These are phyloP conservation scores for Abrostola triplasia DNA, from an alignment of 2,888 invertebrate species.

Conservation along the genomic window DNA sequence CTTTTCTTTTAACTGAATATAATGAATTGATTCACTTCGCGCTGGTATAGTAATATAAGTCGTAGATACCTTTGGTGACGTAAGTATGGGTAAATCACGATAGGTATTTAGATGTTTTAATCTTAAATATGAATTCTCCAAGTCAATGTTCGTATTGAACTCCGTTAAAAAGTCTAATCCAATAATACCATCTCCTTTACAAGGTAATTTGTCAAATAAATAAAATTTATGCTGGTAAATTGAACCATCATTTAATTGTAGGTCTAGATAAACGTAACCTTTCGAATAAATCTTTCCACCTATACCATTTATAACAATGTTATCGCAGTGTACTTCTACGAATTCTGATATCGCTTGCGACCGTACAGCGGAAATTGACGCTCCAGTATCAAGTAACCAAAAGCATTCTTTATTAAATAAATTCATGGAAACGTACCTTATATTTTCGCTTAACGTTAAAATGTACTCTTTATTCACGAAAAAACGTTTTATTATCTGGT, in stretches of 20 bases:
- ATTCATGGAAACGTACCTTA: too few species aligned
- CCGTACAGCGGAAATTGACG: slow-evolving; percentile 5
- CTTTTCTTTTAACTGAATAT: not conserved
- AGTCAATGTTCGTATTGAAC: not conserved
- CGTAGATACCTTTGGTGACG: not conserved
- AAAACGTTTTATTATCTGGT: too few species aligned
- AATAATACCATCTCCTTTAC: slow-evolving; percentile 1
- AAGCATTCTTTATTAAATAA: slow-evolving; percentile 4
- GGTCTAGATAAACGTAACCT: slow-evolving; percentile 4
- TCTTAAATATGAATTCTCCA: too few species aligned
- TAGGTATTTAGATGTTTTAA: not conserved
- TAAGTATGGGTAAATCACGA: not conserved
- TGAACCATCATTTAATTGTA: not conserved
- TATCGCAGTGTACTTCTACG: slow-evolving; percentile 7
- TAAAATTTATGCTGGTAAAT: slow-evolving; percentile 6
- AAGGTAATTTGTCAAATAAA: slow-evolving; percentile 6
- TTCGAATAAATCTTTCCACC: slow-evolving; percentile 11
- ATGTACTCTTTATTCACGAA: too few species aligned
- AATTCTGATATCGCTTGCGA: slow-evolving; percentile 4
- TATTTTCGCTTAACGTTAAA: too few species aligned
- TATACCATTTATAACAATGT: slow-evolving; percentile 15
- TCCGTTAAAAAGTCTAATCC: slow-evolving; percentile 5
- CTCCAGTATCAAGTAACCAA: slow-evolving; percentile 21
- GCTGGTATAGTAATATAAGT: not conserved
- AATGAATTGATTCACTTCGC: slow-evolving; percentile 2